A percentile compares a stretch with the other conserved stretches of the same genome.
phyloP scores from a whole-genome alignment of 2,113 vertebrate species.

The Pseudonaja textilis region DNA sequence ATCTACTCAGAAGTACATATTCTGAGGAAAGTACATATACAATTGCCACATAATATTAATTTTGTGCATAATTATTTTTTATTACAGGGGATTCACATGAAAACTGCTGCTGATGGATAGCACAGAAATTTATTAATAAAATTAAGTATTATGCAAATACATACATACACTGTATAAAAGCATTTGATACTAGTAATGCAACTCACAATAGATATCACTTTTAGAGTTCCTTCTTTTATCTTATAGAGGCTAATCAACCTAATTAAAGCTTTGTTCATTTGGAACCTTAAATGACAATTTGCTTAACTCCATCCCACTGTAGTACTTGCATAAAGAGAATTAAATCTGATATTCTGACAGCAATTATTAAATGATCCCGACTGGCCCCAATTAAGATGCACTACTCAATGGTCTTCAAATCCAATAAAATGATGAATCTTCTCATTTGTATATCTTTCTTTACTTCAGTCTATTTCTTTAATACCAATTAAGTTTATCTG shows the following conservation, averaged over 20 bases:
- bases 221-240: constrained; percentile 80
- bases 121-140: neutral
- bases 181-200: constrained; percentile 60
- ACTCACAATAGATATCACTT: constrained; percentile 75
- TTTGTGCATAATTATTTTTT: neutral
- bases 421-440: constrained; percentile 70
- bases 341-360: constrained; percentile 99
- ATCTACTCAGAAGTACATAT: neutral
- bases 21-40: neutral
- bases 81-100: neutral
- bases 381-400: constrained; percentile 96
- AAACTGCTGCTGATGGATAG: neutral
- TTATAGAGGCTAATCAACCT: constrained; percentile 94
- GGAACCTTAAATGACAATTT: constrained; percentile 98
- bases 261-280: constrained; percentile 99
- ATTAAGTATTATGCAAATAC: constrained; percentile 52
- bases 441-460: constrained; percentile 62
- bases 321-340: constrained; percentile 96
- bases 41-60: neutral
- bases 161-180: constrained; percentile 63
- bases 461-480: constrained; percentile 70
- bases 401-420: constrained; percentile 84
- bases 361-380: constrained; percentile 99
- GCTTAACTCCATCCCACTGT: constrained; percentile 96
- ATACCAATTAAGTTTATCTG: constrained; percentile 63